These are phyloP conservation scores for Eublepharis macularius DNA, from an alignment of 2,113 vertebrate species.

Conservation along the genomic window DNA sequence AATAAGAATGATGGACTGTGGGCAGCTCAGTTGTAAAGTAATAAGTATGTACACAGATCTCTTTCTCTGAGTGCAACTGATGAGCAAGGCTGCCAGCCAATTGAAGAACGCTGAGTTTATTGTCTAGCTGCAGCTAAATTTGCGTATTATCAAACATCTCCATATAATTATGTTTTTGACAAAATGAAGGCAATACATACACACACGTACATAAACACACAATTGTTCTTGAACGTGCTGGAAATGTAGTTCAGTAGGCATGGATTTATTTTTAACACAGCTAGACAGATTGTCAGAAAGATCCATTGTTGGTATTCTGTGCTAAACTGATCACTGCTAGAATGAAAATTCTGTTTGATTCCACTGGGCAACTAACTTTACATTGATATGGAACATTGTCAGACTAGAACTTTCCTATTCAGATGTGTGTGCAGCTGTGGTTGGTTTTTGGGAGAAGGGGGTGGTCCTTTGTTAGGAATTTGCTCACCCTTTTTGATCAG, in stretches of 20 bases:
- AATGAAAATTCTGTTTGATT: conserved; percentile 26
- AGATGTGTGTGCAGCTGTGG: background rate
- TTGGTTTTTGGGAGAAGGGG: too few relatives aligned
- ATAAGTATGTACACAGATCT: background rate
- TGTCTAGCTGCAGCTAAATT: background rate
- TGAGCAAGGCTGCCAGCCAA: background rate
- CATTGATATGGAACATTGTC: background rate
- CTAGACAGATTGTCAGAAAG: too few relatives aligned
- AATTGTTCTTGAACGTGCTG: too few relatives aligned
- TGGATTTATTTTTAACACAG: too few relatives aligned
- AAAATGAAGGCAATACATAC: background rate
- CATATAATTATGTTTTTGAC: background rate
- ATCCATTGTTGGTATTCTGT: background rate
- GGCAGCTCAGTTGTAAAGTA: background rate
- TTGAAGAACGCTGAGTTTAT: background rate
- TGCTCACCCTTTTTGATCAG: background rate
- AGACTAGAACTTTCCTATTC: background rate
- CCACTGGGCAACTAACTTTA: conserved; percentile 48
- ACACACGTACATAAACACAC: too few relatives aligned
- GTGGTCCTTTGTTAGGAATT: background rate
- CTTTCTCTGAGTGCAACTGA: background rate
- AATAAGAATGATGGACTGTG: too few relatives aligned
- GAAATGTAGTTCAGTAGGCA: too few relatives aligned
- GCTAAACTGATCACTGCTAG: background rate
- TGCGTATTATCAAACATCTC: background rate